phyloP scores from a whole-genome alignment of 2,797 vertebrate species.

The Catamblyrhynchus diadema region DNA sequence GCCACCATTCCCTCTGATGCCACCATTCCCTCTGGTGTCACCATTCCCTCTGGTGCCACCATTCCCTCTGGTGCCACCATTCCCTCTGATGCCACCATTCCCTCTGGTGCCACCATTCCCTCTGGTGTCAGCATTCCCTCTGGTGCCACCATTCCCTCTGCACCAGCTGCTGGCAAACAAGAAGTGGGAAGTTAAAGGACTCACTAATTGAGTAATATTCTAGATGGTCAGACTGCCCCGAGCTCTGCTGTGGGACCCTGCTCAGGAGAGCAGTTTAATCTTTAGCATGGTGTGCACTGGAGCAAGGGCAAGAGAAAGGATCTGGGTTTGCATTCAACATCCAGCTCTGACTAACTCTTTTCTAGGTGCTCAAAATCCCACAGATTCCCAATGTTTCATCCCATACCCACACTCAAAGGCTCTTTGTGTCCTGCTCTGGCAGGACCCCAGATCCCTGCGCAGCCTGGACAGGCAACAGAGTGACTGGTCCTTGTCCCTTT shows the following conservation, averaged over 20 bases:
- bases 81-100: too few relatives aligned
- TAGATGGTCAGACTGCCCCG: neutral
- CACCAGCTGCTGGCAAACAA: neutral
- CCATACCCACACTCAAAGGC: accelerated
- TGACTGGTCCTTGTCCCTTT: neutral
- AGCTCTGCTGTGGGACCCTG: neutral
- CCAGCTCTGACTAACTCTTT: neutral
- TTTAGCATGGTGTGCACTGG: neutral
- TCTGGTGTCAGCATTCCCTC: too few relatives aligned
- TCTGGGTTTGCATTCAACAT: accelerated
- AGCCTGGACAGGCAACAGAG: neutral
- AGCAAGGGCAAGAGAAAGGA: neutral
- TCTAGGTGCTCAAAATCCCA: neutral
- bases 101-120: too few relatives aligned
- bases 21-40: too few relatives aligned
- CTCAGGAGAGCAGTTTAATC: neutral
- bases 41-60: too few relatives aligned
- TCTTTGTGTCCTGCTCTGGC: accelerated
- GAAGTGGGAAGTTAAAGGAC: neutral
- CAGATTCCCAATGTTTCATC: neutral
- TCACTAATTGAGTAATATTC: neutral
- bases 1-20: too few relatives aligned
- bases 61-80: too few relatives aligned
- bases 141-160: neutral
- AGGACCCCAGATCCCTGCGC: neutral